A percentile compares a stretch with the other conserved stretches of the same genome.
These are phyloP conservation scores for Megamerina dolium DNA, from an alignment of 2,888 invertebrate genomes.

Conservation along the genomic window DNA sequence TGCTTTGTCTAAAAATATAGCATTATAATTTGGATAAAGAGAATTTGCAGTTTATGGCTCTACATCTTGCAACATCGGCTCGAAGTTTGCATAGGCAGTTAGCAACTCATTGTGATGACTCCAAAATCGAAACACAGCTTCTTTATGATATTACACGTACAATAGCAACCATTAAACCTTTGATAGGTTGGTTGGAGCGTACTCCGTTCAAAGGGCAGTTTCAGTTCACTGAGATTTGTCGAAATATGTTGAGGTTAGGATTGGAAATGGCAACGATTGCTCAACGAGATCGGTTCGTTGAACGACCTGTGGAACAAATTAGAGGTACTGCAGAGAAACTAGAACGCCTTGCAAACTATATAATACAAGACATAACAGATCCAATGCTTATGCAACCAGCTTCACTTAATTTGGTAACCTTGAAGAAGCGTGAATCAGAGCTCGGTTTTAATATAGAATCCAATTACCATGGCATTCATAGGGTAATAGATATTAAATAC, in stretches of 20 bases:
- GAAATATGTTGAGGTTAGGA: constrained; percentile 68
- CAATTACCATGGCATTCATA: constrained; percentile 70
- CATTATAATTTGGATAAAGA: constrained; percentile 88
- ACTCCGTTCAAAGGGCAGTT: constrained; percentile 45
- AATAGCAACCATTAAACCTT: constrained; percentile 75
- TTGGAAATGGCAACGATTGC: constrained; percentile 85
- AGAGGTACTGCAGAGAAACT: constrained; percentile 67
- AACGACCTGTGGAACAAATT: constrained; percentile 70
- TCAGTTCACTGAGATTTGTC: constrained; percentile 65
- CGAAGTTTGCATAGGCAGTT: constrained; percentile 69
- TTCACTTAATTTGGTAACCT: constrained; percentile 77
- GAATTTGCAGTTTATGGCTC: constrained; percentile 82
- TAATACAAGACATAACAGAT: constrained; percentile 81
- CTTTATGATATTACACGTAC: constrained; percentile 81
- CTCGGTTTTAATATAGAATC: constrained; percentile 86
- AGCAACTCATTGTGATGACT: constrained; percentile 52
- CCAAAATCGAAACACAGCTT: constrained; percentile 69
- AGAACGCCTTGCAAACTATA: constrained; percentile 73
- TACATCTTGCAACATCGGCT: constrained; percentile 79
- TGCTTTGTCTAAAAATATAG: constrained; percentile 34
- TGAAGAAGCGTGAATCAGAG: constrained; percentile 82
- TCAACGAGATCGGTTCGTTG: constrained; percentile 85
- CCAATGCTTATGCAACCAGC: constrained; percentile 88
- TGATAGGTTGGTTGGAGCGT: constrained; percentile 87
- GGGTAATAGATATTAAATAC: constrained; percentile 84